Conservation (phyloP, 2,113 vertebrate genomes). For the Grammomys dolichurus region DNA sequence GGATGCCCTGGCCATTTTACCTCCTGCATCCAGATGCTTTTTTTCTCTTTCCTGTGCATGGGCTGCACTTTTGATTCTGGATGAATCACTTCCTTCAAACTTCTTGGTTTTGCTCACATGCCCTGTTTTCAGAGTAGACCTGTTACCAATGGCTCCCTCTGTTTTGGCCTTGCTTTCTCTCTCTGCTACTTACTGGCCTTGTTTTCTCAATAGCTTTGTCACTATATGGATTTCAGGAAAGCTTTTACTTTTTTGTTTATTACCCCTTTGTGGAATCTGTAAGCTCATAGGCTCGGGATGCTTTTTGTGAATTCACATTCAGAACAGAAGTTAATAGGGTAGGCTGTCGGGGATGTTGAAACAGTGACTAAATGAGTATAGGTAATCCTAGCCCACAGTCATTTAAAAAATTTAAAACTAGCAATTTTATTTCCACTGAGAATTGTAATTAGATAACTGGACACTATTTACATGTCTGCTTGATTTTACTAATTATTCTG, state of each 20-base stretch:
- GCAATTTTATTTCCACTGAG: conserved; percentile 14
- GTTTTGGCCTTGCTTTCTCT: background rate
- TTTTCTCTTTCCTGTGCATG: background rate
- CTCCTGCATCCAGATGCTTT: background rate
- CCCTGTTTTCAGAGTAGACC: background rate
- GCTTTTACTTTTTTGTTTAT: background rate
- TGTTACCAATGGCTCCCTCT: background rate
- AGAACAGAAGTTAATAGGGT: background rate
- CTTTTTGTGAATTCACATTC: background rate
- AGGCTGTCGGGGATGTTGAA: conserved; percentile 6
- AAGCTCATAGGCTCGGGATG: background rate
- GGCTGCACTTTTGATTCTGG: background rate
- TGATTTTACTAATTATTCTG: conserved; percentile 43
- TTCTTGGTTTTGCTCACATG: background rate
- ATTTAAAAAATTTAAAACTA: background rate
- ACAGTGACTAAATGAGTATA: background rate
- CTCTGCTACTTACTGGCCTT: background rate
- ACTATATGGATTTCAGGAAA: background rate
- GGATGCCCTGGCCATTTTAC: background rate
- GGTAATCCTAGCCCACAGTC: background rate
- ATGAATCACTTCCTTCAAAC: background rate
- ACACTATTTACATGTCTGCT: background rate
- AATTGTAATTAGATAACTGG: background rate
- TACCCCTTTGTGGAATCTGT: background rate
- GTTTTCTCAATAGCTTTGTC: background rate